Evolutionary conservation across 2,113 vertebrate species (phyloP).

Genomic region (Furnarius figulus): DNA sequence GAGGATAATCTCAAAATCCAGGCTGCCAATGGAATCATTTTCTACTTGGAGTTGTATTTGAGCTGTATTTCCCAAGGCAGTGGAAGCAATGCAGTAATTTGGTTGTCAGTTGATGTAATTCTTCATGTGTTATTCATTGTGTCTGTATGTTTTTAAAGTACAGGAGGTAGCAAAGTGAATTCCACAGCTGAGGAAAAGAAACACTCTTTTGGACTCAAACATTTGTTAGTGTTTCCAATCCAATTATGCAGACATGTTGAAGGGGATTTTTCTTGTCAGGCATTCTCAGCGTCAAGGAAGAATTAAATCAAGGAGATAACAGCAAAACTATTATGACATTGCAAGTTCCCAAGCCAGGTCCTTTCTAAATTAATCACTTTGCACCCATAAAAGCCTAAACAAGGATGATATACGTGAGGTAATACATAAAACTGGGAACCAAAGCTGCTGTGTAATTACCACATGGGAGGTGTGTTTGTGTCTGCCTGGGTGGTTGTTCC

Average conservation of each 20-base stretch:
- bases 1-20: background rate
- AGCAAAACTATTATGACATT: background rate
- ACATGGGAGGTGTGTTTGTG: background rate
- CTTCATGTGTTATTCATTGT: background rate
- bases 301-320: background rate
- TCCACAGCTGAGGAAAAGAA: background rate
- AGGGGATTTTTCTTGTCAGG: background rate
- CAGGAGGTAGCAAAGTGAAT: background rate
- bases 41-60: background rate
- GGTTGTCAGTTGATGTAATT: background rate
- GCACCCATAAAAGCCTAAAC: background rate
- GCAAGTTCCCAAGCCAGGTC: background rate
- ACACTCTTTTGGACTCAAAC: background rate
- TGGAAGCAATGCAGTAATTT: constrained; percentile 16
- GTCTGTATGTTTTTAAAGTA: background rate
- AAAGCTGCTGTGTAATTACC: background rate
- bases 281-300: background rate
- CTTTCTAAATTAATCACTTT: background rate
- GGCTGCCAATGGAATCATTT: background rate
- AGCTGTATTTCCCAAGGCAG: background rate
- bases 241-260: background rate
- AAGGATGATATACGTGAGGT: background rate
- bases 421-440: background rate
- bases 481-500: constrained; percentile 7
- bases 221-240: background rate